Evolutionary conservation across 1,140 invertebrate species (phyloP).

Genomic region (Stegodyphus mimosarum): DNA sequence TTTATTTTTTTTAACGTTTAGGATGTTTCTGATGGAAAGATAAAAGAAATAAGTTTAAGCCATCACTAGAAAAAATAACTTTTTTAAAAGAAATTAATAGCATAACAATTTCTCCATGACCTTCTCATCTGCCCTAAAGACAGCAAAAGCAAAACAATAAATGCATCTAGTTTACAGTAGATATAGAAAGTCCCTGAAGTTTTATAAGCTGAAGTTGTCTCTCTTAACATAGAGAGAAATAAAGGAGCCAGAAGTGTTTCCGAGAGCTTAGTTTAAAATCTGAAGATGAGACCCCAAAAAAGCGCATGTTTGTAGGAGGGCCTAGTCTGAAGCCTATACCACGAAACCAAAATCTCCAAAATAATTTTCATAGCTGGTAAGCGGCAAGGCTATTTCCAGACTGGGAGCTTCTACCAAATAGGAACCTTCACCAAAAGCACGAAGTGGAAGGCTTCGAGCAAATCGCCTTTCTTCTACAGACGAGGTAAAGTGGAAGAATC

Average conservation of each 20-base stretch:
- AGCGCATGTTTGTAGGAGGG: slow-evolving; percentile 4
- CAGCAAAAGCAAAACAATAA: slow-evolving; percentile 27
- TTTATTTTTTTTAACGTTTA: too few relatives aligned
- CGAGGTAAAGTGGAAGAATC: slow-evolving; percentile 15
- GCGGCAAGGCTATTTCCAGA: neutral
- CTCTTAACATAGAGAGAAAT: neutral
- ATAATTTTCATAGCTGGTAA: slow-evolving; percentile 35
- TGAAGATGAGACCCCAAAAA: neutral
- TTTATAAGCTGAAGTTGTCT: slow-evolving; percentile 49
- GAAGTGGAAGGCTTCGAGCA: slow-evolving; percentile 58
- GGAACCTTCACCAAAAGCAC: slow-evolving; percentile 61
- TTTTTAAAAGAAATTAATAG: too few relatives aligned
- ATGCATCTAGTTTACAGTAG: slow-evolving; percentile 31
- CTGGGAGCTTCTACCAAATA: slow-evolving; percentile 27
- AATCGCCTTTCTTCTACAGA: slow-evolving; percentile 43
- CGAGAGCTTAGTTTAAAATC: neutral
- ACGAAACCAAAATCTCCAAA: slow-evolving; percentile 33
- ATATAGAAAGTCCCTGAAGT: slow-evolving; percentile 59
- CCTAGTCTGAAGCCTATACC: neutral
- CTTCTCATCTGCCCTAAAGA: neutral
- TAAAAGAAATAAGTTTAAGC: too few relatives aligned
- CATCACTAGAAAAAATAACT: too few relatives aligned
- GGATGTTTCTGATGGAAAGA: too few relatives aligned
- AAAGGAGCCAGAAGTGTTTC: slow-evolving; percentile 19
- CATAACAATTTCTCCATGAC: neutral